Percentiles rank a stretch among this genome's conserved stretches.
phyloP scores from a whole-genome alignment of 2,113 vertebrate species.

The Pangasianodon hypophthalmus region DNA sequence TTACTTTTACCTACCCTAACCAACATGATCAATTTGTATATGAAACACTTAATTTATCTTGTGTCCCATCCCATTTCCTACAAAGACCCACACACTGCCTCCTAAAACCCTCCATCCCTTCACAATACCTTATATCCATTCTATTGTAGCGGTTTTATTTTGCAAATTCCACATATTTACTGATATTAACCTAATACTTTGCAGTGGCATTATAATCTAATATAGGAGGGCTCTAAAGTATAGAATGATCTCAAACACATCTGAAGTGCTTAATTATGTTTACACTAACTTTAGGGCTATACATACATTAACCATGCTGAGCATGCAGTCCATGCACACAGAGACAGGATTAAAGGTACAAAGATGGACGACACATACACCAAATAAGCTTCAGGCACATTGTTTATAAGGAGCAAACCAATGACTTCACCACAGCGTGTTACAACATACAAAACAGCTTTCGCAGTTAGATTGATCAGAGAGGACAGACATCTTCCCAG shows the following conservation, averaged over 20 bases:
- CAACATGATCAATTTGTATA: background rate
- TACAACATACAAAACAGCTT: conserved; percentile 24
- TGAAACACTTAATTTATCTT: background rate
- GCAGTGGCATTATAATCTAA: background rate
- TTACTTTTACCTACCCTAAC: too few species aligned
- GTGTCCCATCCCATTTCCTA: background rate
- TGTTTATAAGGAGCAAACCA: conserved; percentile 5
- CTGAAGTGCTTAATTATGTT: background rate
- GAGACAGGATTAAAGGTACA: conserved; percentile 35
- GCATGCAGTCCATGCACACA: conserved; percentile 39
- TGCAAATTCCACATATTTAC: background rate
- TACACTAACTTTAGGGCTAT: background rate
- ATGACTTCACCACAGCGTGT: conserved; percentile 18
- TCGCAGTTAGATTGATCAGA: background rate
- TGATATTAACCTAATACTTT: background rate
- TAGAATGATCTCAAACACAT: background rate
- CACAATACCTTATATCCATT: background rate
- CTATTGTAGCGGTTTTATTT: background rate
- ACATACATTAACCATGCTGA: conserved; percentile 20
- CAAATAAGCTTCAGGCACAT: conserved; percentile 22
- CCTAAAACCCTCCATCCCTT: background rate
- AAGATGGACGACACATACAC: conserved; percentile 27
- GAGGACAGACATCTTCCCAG: conserved; percentile 16
- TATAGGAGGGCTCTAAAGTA: background rate
- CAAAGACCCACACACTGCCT: background rate